Conservation (phyloP, 2,797 vertebrate genomes). For the Garrulus glandarius region DNA sequence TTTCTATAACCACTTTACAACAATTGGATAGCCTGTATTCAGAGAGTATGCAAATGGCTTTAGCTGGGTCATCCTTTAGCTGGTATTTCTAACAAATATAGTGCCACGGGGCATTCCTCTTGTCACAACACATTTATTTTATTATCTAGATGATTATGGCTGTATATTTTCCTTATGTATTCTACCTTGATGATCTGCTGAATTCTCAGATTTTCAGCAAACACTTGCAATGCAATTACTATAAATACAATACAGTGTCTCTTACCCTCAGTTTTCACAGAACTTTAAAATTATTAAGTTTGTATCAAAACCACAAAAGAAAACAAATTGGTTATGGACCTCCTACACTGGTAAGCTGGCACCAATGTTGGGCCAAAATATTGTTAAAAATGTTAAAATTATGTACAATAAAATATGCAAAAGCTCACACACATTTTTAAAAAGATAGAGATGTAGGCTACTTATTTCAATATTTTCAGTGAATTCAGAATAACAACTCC, state of each 20-base stretch:
- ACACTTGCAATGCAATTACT: background rate
- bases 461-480: background rate
- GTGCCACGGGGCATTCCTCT: background rate
- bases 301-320: background rate
- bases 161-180: background rate
- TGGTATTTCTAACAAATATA: background rate
- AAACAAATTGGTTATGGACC: background rate
- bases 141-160: background rate
- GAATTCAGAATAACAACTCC: background rate
- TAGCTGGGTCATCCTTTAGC: background rate
- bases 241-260: background rate
- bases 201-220: slow-evolving; percentile 1
- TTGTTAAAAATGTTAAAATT: background rate
- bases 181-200: background rate
- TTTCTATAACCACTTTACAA: background rate
- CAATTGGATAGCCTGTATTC: background rate
- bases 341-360: background rate
- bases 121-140: slow-evolving; percentile 1
- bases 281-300: background rate
- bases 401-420: background rate
- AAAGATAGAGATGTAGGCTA: background rate
- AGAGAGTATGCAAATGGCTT: background rate
- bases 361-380: background rate
- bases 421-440: background rate
- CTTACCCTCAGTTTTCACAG: background rate